Conservation (phyloP, 2,797 vertebrate species). For the Cheracebus regulus region DNA sequence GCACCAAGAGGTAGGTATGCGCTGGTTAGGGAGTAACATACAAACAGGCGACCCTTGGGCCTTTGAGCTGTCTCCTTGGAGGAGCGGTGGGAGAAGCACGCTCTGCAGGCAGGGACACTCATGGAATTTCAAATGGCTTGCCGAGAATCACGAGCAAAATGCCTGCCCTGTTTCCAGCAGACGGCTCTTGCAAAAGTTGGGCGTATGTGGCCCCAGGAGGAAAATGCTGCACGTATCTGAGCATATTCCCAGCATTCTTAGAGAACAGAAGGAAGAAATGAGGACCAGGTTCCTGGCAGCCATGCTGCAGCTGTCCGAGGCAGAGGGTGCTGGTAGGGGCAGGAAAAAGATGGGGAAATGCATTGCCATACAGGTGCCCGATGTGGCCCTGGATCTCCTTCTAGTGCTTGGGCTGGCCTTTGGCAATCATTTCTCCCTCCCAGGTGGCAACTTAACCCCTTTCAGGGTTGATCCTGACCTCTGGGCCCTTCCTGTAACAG, state of each 20-base stretch:
- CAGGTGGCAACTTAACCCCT: neutral
- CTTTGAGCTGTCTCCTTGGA: neutral
- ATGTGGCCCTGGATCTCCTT: neutral
- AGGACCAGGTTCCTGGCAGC: slow-evolving; percentile 6
- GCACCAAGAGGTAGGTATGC: neutral
- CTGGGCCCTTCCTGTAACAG: neutral
- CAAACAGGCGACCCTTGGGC: fast-evolving
- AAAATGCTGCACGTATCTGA: neutral
- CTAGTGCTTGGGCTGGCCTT: neutral
- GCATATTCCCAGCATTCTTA: slow-evolving; percentile 47
- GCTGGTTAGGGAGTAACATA: neutral
- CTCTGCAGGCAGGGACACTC: slow-evolving; percentile 25
- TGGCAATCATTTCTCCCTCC: neutral
- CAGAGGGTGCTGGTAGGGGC: neutral
- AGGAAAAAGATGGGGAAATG: neutral
- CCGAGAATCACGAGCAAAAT: slow-evolving; percentile 59
- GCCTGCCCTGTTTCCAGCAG: slow-evolving; percentile 33
- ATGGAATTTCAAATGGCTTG: slow-evolving; percentile 29
- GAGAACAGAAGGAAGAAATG: neutral
- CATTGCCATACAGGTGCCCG: neutral
- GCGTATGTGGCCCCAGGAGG: slow-evolving; percentile 11
- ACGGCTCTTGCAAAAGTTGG: slow-evolving; percentile 62
- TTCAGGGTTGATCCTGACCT: neutral
- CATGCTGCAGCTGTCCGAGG: slow-evolving; percentile 22
- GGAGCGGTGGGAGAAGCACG: neutral